Evolutionary conservation across 2,888 invertebrate genomes (phyloP).

Genomic region (Oscheius sp.): DNA sequence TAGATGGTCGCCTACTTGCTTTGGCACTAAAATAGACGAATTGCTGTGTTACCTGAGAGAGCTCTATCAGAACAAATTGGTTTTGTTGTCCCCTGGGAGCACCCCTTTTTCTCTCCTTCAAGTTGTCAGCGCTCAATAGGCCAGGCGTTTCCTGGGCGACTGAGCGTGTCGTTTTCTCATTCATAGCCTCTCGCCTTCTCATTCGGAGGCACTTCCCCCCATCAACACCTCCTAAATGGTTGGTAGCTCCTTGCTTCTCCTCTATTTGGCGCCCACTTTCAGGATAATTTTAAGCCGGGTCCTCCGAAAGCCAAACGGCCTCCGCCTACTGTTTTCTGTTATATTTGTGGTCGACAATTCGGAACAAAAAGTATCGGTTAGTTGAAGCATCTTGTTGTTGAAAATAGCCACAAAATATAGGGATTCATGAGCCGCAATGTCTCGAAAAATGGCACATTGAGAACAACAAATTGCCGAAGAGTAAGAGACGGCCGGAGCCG

Average conservation of each 20-base stretch:
- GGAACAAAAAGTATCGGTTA: constrained; percentile 75
- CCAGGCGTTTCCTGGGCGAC: constrained; percentile 26
- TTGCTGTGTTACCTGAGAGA: no score
- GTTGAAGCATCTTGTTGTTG: no score
- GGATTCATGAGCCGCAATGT: constrained; percentile 75
- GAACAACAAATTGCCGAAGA: constrained; percentile 76
- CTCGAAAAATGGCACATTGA: constrained; percentile 77
- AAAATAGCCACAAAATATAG: background rate
- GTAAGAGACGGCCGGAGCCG: constrained; percentile 75
- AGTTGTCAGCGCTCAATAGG: constrained; percentile 1
- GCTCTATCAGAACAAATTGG: background rate
- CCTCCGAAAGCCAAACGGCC: constrained; percentile 59
- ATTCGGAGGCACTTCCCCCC: background rate
- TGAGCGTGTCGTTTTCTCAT: constrained; percentile 21
- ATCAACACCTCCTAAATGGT: no score
- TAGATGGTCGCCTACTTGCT: no score
- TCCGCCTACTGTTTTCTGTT: constrained; percentile 74
- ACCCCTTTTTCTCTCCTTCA: background rate
- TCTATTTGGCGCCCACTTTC: constrained; percentile 8
- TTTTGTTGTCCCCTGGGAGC: background rate
- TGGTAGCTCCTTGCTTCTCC: background rate
- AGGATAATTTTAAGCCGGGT: constrained; percentile 59
- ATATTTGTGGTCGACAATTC: constrained; percentile 78
- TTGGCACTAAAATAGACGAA: no score
- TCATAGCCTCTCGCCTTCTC: constrained; percentile 18